Percentiles rank a stretch among this genome's conserved stretches.
Conservation (phyloP, 2,113 vertebrate genomes). For the Bothrops jararaca region DNA sequence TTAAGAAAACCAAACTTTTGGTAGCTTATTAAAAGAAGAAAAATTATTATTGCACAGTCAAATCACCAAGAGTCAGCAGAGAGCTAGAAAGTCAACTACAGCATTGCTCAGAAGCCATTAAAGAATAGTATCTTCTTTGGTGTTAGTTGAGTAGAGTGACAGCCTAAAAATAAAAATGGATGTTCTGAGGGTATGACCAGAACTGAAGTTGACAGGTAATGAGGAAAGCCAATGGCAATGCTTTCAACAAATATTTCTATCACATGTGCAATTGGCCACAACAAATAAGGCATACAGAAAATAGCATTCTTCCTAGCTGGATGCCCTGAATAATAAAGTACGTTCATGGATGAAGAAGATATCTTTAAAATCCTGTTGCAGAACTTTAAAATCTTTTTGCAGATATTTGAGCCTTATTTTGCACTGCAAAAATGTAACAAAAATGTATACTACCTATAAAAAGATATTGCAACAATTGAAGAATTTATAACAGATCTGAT, state of each 20-base stretch:
- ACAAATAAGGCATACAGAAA: background rate
- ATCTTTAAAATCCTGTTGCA: background rate
- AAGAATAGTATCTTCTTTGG: background rate
- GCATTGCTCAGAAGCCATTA: background rate
- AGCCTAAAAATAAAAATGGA: background rate
- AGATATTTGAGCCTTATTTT: background rate
- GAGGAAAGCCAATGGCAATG: background rate
- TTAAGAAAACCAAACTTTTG: background rate
- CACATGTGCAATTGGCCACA: background rate
- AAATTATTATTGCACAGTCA: background rate
- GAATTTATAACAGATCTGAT: background rate
- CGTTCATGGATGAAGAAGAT: background rate
- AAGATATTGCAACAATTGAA: background rate
- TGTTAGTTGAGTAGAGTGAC: background rate
- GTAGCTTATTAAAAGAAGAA: background rate
- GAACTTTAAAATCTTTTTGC: background rate
- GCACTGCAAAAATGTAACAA: background rate
- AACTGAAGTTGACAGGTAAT: background rate
- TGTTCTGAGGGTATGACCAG: background rate
- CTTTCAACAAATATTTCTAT: background rate
- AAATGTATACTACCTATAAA: background rate
- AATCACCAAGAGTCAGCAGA: background rate
- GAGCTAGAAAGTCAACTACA: background rate
- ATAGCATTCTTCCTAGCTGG: background rate
- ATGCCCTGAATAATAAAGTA: background rate